Evolutionary conservation across 23 tunicate species (phyloP), one percentile per base, ranked within the genome.

Genomic region (Halocynthia roretzi): DNA sequence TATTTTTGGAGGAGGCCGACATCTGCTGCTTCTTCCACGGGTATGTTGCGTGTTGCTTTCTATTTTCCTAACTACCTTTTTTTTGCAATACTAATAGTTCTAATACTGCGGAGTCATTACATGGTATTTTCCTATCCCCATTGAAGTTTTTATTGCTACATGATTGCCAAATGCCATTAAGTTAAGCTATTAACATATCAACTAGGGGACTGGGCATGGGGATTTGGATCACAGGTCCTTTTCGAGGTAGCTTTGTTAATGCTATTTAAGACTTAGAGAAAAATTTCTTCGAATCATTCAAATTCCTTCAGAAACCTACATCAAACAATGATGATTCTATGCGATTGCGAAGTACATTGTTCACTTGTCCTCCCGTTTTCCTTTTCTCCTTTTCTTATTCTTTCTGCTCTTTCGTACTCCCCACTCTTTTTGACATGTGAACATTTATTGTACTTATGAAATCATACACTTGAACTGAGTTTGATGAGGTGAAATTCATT

Each of bases 1-100:
- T 56, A 74, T 31, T 76, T 81, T 55, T 89, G 96, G 96, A 89
- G 67, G 48, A 74, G 96, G 70, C 94, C 87, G 7, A 12, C 81
- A 5, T 83, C 93, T 4, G 53, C 83, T 70, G 58, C 83, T 40
- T 61, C 85, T 58, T 74, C 78, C 11, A 77, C 71, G 56, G 52
- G 56, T 62, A 74, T 5, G 23, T 49, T 67, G 71, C 31, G 21
- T 67, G 21, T 67, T 14, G 71, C 11, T 67, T 14, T 20, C n/a
- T 17, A 15, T 60, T 60, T 60, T 15, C 64, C 18, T 0, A 60
- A 60, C n/a, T 15, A 60, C 17, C 1, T 57, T 10, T 11, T 57
- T 57, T 57, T 14, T 57, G 62, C 14, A 14, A 10, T 10, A 14
- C 62, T 57, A 10, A 57, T 10, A 57, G 11, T n/a, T 17, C 18